These are phyloP conservation scores for Enteromius fasciolatus DNA, from an alignment of 2,797 vertebrate species.

Conservation along the genomic window DNA sequence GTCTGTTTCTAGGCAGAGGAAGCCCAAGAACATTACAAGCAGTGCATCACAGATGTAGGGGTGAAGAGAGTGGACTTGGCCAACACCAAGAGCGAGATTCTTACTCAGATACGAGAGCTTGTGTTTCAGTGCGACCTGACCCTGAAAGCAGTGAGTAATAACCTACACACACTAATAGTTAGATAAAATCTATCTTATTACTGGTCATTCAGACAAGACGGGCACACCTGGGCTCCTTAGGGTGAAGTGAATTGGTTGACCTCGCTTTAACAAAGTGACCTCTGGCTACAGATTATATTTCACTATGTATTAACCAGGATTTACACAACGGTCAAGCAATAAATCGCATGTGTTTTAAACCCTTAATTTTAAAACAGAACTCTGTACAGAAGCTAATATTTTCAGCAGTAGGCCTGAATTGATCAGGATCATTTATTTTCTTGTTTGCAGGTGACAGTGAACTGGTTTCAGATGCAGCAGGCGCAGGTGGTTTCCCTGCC, in stretches of 20 bases:
- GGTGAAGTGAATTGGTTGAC: neutral
- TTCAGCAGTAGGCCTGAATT: neutral
- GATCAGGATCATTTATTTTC: neutral
- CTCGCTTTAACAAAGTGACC: slow-evolving; percentile 5
- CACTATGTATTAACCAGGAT: slow-evolving; percentile 14
- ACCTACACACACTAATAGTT: slow-evolving; percentile 6
- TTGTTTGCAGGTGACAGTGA: slow-evolving; percentile 87
- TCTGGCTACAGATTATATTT: slow-evolving; percentile 15
- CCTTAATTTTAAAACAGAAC: neutral
- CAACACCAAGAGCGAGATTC: slow-evolving; percentile 88
- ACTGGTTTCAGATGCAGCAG: slow-evolving; percentile 97
- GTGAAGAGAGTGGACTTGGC: slow-evolving; percentile 87
- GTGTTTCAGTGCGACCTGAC: slow-evolving; percentile 97
- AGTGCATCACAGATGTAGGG: slow-evolving; percentile 85
- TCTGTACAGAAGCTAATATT: neutral
- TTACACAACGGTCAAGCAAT: neutral
- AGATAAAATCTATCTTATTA: slow-evolving; percentile 1
- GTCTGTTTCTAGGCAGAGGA: slow-evolving; percentile 85
- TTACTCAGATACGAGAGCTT: slow-evolving; percentile 90
- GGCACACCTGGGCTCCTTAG: slow-evolving; percentile 20
- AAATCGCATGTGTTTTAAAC: neutral
- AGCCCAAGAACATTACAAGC: slow-evolving; percentile 87
- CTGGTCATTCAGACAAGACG: neutral
- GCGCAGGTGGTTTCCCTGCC: slow-evolving; percentile 90
- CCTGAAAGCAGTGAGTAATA: slow-evolving; percentile 89